Evolutionary conservation across 2,888 invertebrate species (phyloP).

Genomic region (Tridacna crocea): DNA sequence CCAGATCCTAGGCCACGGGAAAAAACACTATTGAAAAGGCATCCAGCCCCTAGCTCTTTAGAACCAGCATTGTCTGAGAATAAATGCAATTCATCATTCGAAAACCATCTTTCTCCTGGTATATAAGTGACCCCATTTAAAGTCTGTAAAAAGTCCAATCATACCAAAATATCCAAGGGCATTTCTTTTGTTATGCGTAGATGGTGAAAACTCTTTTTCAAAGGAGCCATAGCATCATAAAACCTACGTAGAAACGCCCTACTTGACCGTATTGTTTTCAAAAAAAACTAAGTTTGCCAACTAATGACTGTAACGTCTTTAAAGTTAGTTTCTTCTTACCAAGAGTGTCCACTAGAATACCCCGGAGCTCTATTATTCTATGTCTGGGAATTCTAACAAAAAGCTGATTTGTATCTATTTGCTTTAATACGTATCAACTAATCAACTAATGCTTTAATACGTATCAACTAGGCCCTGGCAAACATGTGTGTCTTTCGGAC

Average conservation of each 20-base stretch:
- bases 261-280: constrained; percentile 31
- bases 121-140: neutral
- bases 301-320: neutral
- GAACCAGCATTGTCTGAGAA: neutral
- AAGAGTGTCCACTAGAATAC: neutral
- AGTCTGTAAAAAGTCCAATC: neutral
- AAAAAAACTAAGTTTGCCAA: constrained; percentile 23
- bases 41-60: neutral
- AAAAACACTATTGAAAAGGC: neutral
- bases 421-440: constrained; percentile 13
- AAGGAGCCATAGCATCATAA: constrained; percentile 24
- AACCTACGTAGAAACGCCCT: constrained; percentile 41
- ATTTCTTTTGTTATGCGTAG: neutral
- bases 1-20: neutral
- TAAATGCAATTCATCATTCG: neutral
- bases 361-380: constrained; percentile 12
- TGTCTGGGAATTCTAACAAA: constrained; percentile 21
- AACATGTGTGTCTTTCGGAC: neutral
- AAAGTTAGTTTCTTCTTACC: neutral
- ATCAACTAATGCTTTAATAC: neutral
- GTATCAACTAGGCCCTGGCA: neutral
- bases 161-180: neutral
- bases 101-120: neutral
- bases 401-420: neutral
- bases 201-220: constrained; percentile 4